Conservation (phyloP, 2,797 vertebrate species). For the Melanotaenia nigrans region DNA sequence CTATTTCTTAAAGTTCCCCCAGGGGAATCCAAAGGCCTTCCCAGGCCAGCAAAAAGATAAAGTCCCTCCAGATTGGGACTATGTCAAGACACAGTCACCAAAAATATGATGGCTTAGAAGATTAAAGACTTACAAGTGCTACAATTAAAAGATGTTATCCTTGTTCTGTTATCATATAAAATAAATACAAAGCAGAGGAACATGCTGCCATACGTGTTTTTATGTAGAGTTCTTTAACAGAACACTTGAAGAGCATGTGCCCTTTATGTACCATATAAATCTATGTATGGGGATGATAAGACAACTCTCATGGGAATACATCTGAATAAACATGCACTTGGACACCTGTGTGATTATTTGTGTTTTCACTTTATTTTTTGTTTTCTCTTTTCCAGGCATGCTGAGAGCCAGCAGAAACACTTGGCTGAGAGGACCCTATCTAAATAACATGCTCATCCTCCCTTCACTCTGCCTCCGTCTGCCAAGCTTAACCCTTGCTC, state of each 20-base stretch:
- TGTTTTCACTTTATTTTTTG: background rate
- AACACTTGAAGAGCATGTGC: background rate
- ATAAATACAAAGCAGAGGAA: background rate
- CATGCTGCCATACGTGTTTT: background rate
- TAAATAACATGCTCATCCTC: conserved; percentile 83
- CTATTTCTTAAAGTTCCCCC: background rate
- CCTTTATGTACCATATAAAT: background rate
- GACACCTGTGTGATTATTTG: background rate
- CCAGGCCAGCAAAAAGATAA: background rate
- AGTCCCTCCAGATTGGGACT: background rate
- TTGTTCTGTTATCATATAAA: background rate
- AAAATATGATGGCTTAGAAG: too few species aligned
- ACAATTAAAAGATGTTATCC: background rate
- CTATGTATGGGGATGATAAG: background rate
- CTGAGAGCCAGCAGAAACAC: conserved; percentile 99
- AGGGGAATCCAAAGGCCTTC: background rate
- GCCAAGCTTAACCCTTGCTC: conserved; percentile 49
- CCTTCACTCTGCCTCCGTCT: conserved; percentile 21
- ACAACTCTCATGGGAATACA: background rate
- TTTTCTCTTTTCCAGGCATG: conserved; percentile 84
- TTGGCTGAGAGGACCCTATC: conserved; percentile 95
- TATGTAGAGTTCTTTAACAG: background rate
- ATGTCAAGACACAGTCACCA: background rate
- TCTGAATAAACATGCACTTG: background rate
- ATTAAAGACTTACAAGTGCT: background rate